Evolutionary conservation across 2,113 vertebrate genomes (phyloP), one percentile per base, ranked within the genome.

Genomic region (Calidris pygmaea): DNA sequence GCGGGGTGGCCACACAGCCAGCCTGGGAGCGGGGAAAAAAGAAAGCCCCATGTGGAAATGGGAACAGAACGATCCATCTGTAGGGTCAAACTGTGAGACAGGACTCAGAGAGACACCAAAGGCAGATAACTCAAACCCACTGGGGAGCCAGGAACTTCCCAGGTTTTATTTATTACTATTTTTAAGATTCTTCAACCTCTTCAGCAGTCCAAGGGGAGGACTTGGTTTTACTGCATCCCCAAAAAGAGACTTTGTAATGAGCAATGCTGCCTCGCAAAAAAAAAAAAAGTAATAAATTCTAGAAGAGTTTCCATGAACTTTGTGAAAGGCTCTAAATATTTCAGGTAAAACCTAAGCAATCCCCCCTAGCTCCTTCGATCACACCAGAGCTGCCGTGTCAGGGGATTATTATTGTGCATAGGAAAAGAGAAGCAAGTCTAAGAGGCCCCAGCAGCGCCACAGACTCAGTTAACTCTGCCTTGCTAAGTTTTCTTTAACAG

Each of bases 291-390:
- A 75, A 95, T 95, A 76, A 95, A 91, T 95, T 95, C 91, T 95
- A 21, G 30, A 95, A 70, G 89, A 91, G 84, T 95, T 95, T 87
- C 89, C 71, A 6, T 55, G 93, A 95, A 95, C 91, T 96, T 87
- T 73, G 63, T 89, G 94, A 95, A 92, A 71, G 81, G 67, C 77
- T 89, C 67, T 96, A 82, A 96, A 95, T 96, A 95, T 95, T 95
- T 89, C 89, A 97, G 91, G 74, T 45, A 35, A 53, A 95, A 58
- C 73, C 1, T 16, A 29, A 78, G 81, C 53, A 9, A 53, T 53
- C 21, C 20, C 53, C 58, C 23, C 0, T 39, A 16, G 29, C 68
- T 87, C 39, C 77, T 91, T 73, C 41, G 7, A 55, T 95, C 70
- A 6, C 48, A 19, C 67, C 50, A 22, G 73, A 79, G 73, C 91